These are phyloP conservation scores for Chironomus striatipennis DNA, from an alignment of 1,140 invertebrate species.

Conservation along the genomic window DNA sequence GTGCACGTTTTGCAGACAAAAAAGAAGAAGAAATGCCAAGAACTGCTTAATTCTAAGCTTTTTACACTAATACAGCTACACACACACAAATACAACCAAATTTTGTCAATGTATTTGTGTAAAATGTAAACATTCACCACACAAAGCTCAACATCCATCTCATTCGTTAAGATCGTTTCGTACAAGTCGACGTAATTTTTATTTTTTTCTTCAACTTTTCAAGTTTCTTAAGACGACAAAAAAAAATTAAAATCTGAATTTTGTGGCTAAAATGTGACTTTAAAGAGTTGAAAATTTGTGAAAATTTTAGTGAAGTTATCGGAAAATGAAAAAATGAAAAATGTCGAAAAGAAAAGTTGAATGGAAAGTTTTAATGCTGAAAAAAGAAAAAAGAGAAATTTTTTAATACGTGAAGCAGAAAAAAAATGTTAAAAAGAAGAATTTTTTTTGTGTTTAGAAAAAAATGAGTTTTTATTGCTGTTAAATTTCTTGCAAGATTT, in stretches of 20 bases:
- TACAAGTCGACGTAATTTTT: neutral
- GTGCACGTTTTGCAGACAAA: neutral
- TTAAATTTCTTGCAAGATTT: too few relatives aligned
- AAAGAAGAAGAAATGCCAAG: neutral
- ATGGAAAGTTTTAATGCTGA: neutral
- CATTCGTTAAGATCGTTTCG: neutral
- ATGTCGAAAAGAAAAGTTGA: neutral
- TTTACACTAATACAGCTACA: neutral
- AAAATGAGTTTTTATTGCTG: too few relatives aligned
- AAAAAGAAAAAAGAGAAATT: conserved; percentile 2
- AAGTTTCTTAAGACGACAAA: neutral
- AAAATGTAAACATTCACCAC: neutral
- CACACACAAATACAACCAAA: neutral
- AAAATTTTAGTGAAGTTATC: neutral
- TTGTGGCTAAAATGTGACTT: conserved; percentile 1
- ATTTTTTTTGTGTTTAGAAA: neutral
- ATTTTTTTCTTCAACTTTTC: neutral
- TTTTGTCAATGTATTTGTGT: neutral
- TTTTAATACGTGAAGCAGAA: neutral
- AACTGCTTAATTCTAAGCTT: neutral
- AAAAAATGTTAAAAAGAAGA: neutral
- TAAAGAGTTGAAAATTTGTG: neutral
- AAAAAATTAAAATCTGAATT: neutral
- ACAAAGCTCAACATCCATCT: neutral
- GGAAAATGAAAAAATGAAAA: neutral